Conservation (phyloP, 2,888 invertebrate species). For the Scelioninae gen. 1 region DNA sequence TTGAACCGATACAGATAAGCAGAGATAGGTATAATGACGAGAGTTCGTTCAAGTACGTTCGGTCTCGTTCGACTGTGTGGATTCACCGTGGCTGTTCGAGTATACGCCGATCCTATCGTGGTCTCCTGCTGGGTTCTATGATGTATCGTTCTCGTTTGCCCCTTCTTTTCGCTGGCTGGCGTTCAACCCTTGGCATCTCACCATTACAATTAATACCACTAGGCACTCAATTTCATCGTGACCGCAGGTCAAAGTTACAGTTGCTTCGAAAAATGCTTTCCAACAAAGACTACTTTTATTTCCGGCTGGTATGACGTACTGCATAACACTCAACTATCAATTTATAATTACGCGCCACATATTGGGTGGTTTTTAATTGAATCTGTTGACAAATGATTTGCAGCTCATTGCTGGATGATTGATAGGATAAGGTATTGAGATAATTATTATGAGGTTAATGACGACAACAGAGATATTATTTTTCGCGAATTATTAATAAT, state of each 20-base stretch:
- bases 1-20: constrained; percentile 77
- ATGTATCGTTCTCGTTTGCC: constrained; percentile 83
- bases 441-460: constrained; percentile 51
- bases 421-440: constrained; percentile 34
- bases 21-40: constrained; percentile 79
- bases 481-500: constrained; percentile 45
- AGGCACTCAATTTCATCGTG: constrained; percentile 69
- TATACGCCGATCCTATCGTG: constrained; percentile 73
- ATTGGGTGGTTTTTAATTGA: constrained; percentile 53
- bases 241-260: constrained; percentile 63
- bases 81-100: constrained; percentile 78
- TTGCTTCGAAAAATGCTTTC: constrained; percentile 46
- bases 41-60: constrained; percentile 67
- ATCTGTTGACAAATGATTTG: constrained; percentile 65
- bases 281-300: constrained; percentile 57
- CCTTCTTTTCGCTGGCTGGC: constrained; percentile 73
- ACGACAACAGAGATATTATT: constrained; percentile 32
- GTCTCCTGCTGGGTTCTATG: constrained; percentile 80
- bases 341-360: constrained; percentile 48
- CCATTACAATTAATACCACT: constrained; percentile 70
- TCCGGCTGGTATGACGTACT: constrained; percentile 46
- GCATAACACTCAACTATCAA: constrained; percentile 29
- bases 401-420: constrained; percentile 54
- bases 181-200: constrained; percentile 65
- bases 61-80: constrained; percentile 70